Conservation (phyloP, 2,113 vertebrate species). For the Elachura formosa region DNA sequence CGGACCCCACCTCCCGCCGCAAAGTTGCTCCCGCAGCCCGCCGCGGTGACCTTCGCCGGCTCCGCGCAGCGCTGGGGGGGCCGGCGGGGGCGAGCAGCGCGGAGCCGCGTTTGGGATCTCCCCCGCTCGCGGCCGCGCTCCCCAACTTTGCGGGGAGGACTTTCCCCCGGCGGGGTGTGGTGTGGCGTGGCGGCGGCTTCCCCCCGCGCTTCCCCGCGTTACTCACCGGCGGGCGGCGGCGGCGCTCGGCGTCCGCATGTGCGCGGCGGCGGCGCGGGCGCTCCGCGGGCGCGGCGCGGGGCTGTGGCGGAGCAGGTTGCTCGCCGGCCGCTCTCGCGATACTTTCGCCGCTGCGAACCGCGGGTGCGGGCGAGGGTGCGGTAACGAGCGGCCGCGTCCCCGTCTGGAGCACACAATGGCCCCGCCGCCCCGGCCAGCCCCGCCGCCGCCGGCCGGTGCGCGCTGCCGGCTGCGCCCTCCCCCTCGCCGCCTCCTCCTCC, state of each 20-base stretch:
- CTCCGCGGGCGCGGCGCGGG: conserved; percentile 68
- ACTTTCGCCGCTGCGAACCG: too few relatives aligned
- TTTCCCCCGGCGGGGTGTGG: background rate
- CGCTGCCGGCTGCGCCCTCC: too few relatives aligned
- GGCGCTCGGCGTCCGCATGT: background rate
- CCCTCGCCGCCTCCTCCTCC: too few relatives aligned
- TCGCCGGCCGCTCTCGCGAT: too few relatives aligned
- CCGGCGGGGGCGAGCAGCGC: background rate
- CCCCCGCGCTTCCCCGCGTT: background rate
- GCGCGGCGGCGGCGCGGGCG: conserved; percentile 70
- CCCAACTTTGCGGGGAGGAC: background rate
- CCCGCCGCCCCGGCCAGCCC: too few relatives aligned
- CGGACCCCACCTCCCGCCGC: too few relatives aligned
- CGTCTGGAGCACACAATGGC: too few relatives aligned
- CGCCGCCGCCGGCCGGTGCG: too few relatives aligned
- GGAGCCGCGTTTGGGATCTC: background rate
- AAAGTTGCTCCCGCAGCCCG: too few relatives aligned
- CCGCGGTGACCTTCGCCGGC: background rate
- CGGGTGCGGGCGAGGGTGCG: too few relatives aligned
- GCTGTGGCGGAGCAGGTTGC: too few relatives aligned
- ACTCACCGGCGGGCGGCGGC: background rate
- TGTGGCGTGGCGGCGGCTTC: background rate
- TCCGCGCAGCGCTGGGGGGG: background rate
- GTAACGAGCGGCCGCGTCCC: too few relatives aligned
- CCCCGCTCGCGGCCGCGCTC: background rate